Conservation (phyloP, 2,113 vertebrate species). For the Kryptolebias marmoratus region DNA sequence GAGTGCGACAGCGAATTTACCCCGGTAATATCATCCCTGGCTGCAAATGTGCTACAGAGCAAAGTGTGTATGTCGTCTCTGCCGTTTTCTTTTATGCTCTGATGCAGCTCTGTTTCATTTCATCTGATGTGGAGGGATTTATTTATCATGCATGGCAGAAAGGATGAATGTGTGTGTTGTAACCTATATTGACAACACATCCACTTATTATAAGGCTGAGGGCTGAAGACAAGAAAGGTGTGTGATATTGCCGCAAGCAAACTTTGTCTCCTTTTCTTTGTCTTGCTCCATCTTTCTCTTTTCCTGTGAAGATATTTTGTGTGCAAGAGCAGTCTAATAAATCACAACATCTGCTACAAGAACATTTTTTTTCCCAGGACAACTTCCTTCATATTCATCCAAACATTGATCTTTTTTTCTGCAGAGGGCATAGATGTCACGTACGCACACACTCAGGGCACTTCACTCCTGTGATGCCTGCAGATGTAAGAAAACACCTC, state of each 20-base stretch:
- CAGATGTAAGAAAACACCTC: conserved; percentile 41
- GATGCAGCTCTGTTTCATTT: conserved; percentile 18
- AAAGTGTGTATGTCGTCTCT: conserved; percentile 7
- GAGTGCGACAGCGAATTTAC: conserved; percentile 46
- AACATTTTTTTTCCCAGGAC: conserved; percentile 44
- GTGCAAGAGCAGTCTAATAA: conserved; percentile 50
- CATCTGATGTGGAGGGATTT: conserved; percentile 13
- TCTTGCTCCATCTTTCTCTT: neutral
- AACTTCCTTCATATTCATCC: conserved; percentile 61
- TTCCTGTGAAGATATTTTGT: conserved; percentile 15
- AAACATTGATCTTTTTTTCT: conserved; percentile 54
- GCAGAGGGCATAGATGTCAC: conserved; percentile 52
- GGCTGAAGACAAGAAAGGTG: conserved; percentile 55
- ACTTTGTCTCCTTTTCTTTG: conserved; percentile 24
- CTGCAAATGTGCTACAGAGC: conserved; percentile 30
- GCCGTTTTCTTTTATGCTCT: conserved; percentile 9
- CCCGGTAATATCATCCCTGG: conserved; percentile 30
- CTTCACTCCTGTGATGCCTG: conserved; percentile 17
- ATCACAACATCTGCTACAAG: conserved; percentile 55
- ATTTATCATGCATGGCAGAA: conserved; percentile 25
- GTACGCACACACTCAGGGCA: conserved; percentile 14
- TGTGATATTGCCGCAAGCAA: conserved; percentile 47
- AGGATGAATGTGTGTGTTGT: neutral
- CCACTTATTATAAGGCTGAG: conserved; percentile 34
- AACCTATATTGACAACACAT: conserved; percentile 40